Conservation (phyloP, 2,888 invertebrate species). For the Machimus rusticus region DNA sequence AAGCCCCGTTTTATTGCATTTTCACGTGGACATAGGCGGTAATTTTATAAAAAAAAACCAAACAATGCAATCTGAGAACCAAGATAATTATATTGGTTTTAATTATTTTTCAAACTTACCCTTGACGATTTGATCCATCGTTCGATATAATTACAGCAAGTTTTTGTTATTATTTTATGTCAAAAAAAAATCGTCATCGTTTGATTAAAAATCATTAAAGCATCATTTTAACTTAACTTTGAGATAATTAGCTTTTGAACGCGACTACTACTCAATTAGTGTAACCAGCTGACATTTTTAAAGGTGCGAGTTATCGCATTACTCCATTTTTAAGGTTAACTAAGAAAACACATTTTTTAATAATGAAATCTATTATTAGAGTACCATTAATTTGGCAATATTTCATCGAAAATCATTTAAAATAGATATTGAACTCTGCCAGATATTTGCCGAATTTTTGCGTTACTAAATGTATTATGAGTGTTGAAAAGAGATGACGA, state of each 20-base stretch:
- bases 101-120: background rate
- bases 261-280: too few relatives aligned
- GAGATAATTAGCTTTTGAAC: too few relatives aligned
- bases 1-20: background rate
- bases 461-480: background rate
- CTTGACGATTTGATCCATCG: background rate
- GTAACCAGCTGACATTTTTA: too few relatives aligned
- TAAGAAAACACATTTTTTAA: background rate
- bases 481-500: background rate
- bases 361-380: background rate
- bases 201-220: background rate
- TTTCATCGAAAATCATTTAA: background rate
- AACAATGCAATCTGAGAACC: background rate
- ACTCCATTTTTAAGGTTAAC: background rate
- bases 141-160: background rate
- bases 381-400: background rate
- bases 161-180: background rate
- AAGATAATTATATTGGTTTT: background rate
- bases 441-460: background rate
- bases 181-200: background rate
- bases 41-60: background rate
- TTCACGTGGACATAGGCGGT: background rate
- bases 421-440: background rate
- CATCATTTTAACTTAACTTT: background rate
- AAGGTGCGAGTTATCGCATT: too few relatives aligned